Conservation (phyloP, 2,113 vertebrate genomes). For the Antennarius striatus region DNA sequence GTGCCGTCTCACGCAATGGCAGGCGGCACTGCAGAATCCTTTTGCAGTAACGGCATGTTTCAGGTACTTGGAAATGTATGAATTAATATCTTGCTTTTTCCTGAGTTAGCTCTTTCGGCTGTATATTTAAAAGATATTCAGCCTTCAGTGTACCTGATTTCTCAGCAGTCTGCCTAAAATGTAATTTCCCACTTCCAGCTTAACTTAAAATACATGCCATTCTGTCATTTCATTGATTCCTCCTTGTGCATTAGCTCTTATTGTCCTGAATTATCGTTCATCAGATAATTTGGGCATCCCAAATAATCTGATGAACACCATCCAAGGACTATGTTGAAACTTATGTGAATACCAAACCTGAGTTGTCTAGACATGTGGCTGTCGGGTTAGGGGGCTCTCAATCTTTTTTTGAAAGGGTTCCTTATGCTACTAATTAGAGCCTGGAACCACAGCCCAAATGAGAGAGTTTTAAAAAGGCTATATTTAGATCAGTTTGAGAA, state of each 20-base stretch:
- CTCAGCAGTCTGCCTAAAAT: background rate
- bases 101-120: background rate
- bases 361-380: conserved; percentile 32
- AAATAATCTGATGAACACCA: conserved; percentile 1
- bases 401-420: conserved; percentile 21
- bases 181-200: conserved; percentile 10
- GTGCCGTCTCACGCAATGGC: conserved; percentile 69
- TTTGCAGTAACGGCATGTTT: conserved; percentile 24
- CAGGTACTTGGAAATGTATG: background rate
- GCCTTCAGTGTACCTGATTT: background rate
- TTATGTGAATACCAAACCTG: conserved; percentile 17
- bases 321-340: conserved; percentile 6
- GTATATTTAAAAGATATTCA: conserved; percentile 6
- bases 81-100: background rate
- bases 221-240: conserved; percentile 28
- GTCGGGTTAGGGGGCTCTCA: conserved; percentile 4
- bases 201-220: conserved; percentile 25
- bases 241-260: conserved; percentile 7
- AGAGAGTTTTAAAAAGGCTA: conserved; percentile 29
- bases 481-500: conserved; percentile 49
- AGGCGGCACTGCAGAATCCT: conserved; percentile 2
- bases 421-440: conserved; percentile 77
- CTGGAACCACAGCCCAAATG: conserved; percentile 49
- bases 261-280: conserved; percentile 24
- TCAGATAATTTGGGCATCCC: background rate